Evolutionary conservation across 1,140 invertebrate species (phyloP), one percentile per base, ranked within the genome.

Genomic region (Asobara japonica): DNA sequence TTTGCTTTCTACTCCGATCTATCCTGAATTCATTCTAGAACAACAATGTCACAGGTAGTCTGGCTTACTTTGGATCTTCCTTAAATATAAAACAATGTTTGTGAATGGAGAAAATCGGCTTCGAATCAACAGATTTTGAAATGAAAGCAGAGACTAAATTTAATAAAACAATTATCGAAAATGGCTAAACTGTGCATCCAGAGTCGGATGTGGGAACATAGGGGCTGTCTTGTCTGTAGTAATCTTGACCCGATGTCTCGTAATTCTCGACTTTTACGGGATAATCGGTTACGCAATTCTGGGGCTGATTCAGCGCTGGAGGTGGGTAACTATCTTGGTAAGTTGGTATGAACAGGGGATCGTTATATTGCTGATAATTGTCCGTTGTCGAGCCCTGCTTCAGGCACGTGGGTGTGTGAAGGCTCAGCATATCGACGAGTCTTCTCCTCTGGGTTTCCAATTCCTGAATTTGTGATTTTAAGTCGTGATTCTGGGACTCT

Each of bases 401-500:
- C n/a, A 91, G 80, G 76, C 93, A 94, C 2, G 90, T 90, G 0
- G 93, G 90, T 4, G 89, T 84, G 83, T 95, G 94, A 3, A 91
- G 77, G n/a, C 90, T 89, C 65, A 95, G 84, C 89, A 95, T 93
- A 73, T 94, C 93, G 71, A 93, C 89, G 33, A 95, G 88, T 76
- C 91, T 90, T 72, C 91, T 89, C 82, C 91, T 90, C 78, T 95
- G 92, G 5, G 90, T 90, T 85, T 94, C 92, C 76, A 95, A 80
- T 74, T 93, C 91, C 82, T 94, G 91, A 45, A 95, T 93, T 82
- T 96, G 94, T 20, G 90, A 90, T 83, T 96, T 96, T 29, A 96
- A 86, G 75, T 95, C 93, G 25, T 94, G 90, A 82, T 97, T 97
- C 83, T 96, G 94, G n/a, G 91, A 92, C 83, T 96, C 95, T 13